Conservation (phyloP, 2,113 vertebrate species). For the Bambusicola thoracicus region DNA sequence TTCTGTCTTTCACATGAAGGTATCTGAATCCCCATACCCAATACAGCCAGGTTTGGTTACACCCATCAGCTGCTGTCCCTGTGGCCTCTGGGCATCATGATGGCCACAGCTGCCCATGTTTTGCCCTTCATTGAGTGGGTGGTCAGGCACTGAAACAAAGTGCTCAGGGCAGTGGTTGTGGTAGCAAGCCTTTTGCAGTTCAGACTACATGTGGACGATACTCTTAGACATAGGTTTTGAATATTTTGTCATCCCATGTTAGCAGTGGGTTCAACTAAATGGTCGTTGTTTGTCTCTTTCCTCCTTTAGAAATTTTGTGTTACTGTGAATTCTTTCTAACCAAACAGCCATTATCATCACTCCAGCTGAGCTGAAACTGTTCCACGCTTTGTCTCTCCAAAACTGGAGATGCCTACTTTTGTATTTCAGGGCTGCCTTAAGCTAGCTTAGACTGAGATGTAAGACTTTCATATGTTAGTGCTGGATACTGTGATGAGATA, state of each 20-base stretch:
- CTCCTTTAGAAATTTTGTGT: neutral
- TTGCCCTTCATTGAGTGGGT: too few relatives aligned
- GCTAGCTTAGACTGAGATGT: slow-evolving; percentile 1
- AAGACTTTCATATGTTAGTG: neutral
- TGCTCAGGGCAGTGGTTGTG: neutral
- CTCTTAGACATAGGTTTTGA: neutral
- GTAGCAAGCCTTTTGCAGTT: neutral
- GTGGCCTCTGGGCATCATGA: too few relatives aligned
- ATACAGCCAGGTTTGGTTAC: too few relatives aligned
- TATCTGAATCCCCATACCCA: too few relatives aligned
- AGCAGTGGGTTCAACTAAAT: neutral
- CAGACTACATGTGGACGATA: neutral
- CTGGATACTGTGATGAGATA: neutral
- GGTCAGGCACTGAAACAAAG: too few relatives aligned
- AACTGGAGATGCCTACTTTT: slow-evolving; percentile 7
- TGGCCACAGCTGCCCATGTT: too few relatives aligned
- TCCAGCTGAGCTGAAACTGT: neutral
- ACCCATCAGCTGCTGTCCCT: too few relatives aligned
- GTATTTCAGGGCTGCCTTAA: slow-evolving; percentile 7
- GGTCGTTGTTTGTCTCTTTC: neutral
- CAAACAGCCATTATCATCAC: neutral
- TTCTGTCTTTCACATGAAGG: too few relatives aligned
- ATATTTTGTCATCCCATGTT: neutral
- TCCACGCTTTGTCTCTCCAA: neutral
- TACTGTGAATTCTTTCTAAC: neutral